phyloP scores from a whole-genome alignment of 2,797 vertebrate species.

The Aldrovandia affinis region DNA sequence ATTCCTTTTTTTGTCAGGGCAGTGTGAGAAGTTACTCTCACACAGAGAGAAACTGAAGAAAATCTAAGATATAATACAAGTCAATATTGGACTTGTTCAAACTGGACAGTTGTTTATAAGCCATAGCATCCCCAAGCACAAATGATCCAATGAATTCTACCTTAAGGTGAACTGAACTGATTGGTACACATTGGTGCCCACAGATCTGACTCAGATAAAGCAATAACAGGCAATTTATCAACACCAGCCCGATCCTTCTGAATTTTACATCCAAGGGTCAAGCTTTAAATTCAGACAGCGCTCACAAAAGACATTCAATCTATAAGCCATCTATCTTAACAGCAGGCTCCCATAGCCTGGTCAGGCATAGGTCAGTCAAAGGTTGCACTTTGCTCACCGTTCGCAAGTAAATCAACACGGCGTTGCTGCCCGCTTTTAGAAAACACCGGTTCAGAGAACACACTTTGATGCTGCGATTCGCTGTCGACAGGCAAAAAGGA shows the following conservation, averaged over 20 bases:
- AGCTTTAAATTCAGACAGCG: slow-evolving; percentile 30
- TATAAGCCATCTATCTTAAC: slow-evolving; percentile 44
- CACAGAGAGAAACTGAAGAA: slow-evolving; percentile 58
- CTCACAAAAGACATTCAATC: slow-evolving; percentile 33
- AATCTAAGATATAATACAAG: slow-evolving; percentile 27
- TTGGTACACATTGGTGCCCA: background rate
- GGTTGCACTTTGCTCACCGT: slow-evolving; percentile 24
- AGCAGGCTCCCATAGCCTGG: slow-evolving; percentile 18
- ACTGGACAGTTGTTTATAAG: slow-evolving; percentile 3
- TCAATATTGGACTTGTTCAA: slow-evolving; percentile 16
- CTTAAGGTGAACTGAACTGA: background rate
- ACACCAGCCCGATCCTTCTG: background rate
- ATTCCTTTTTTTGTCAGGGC: slow-evolving; percentile 58
- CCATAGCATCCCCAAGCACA: background rate
- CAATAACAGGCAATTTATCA: slow-evolving; percentile 20
- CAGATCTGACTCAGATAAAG: background rate
- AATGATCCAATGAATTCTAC: background rate
- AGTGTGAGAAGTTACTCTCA: slow-evolving; percentile 21
- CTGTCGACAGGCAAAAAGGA: slow-evolving; percentile 3
- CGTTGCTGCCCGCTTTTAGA: slow-evolving; percentile 29
- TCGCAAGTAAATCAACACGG: slow-evolving; percentile 28
- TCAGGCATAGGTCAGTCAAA: slow-evolving; percentile 37
- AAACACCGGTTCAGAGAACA: slow-evolving; percentile 17
- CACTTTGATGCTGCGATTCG: background rate
- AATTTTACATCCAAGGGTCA: slow-evolving; percentile 19